Percentiles rank a stretch among this genome's conserved stretches.
These are phyloP conservation scores for Plodia interpunctella DNA, from an alignment of 1,140 invertebrate genomes.

Conservation along the genomic window DNA sequence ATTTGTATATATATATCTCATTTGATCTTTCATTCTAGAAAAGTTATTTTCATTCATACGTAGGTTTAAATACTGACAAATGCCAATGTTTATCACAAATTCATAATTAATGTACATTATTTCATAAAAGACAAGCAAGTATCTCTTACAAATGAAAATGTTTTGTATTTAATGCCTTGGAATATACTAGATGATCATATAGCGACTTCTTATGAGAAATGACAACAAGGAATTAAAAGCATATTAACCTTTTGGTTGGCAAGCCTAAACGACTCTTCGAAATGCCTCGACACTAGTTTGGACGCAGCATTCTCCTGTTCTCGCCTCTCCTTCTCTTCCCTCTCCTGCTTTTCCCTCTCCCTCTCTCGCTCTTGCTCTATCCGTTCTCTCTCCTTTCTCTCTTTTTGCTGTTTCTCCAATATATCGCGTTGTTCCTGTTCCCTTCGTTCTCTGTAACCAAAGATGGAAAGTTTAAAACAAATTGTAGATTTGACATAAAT, in stretches of 20 bases:
- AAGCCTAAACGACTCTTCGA: slow-evolving; percentile 90
- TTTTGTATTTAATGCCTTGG: too few relatives aligned
- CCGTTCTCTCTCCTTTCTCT: slow-evolving; percentile 77
- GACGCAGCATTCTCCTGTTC: slow-evolving; percentile 83
- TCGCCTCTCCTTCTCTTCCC: slow-evolving; percentile 80
- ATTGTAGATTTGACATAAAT: neutral
- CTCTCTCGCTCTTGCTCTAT: slow-evolving; percentile 76
- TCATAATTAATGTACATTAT: too few relatives aligned
- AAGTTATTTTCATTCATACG: too few relatives aligned
- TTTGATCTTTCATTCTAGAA: too few relatives aligned
- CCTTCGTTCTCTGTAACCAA: slow-evolving; percentile 79
- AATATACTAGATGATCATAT: too few relatives aligned
- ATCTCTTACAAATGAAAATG: too few relatives aligned
- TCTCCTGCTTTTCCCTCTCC: slow-evolving; percentile 78
- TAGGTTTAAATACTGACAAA: too few relatives aligned
- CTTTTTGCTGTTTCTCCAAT: slow-evolving; percentile 79
- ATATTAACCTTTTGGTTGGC: slow-evolving; percentile 88
- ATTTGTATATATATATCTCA: too few relatives aligned
- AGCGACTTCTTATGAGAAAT: too few relatives aligned
- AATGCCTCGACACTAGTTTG: slow-evolving; percentile 89
- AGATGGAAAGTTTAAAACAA: slow-evolving; percentile 12
- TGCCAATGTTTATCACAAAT: too few relatives aligned
- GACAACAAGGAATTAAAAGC: slow-evolving; percentile 1
- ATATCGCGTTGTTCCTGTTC: slow-evolving; percentile 82
- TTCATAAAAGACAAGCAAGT: too few relatives aligned